Percentiles rank a stretch among this genome's conserved stretches.
phyloP scores from a whole-genome alignment of 2,888 invertebrate species.

The Notodonta dromedarius region DNA sequence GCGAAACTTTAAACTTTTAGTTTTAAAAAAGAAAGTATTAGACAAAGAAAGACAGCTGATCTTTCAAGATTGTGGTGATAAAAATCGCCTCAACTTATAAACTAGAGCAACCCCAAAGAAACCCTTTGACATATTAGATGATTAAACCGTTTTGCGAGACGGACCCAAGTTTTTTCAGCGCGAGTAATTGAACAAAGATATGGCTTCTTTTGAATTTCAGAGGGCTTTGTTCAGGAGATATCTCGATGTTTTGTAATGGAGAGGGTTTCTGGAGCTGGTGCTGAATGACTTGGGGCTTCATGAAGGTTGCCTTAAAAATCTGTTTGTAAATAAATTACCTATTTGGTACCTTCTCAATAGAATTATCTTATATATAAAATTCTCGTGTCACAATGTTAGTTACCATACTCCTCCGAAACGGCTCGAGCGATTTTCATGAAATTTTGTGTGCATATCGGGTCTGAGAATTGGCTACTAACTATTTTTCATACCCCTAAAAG shows the following conservation, averaged over 20 bases:
- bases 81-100: constrained; percentile 24
- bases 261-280: constrained; percentile 6
- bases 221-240: constrained; percentile 21
- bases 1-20: no score
- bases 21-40: no score
- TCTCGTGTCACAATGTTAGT: no score
- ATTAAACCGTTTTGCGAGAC: constrained; percentile 46
- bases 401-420: no score
- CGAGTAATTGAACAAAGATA: constrained; percentile 45
- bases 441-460: no score
- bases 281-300: constrained; percentile 1
- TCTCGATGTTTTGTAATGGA: constrained; percentile 28
- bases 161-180: constrained; percentile 36
- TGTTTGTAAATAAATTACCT: no score
- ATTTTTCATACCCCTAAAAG: no score
- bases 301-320: not conserved
- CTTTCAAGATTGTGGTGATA: no score
- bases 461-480: no score
- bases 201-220: constrained; percentile 26
- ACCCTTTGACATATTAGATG: constrained; percentile 52
- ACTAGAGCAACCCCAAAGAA: constrained; percentile 20
- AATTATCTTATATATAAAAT: no score
- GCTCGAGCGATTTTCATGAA: no score
- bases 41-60: no score
- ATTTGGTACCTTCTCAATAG: not conserved